Conservation (phyloP, 2,113 vertebrate genomes). For the Pelecanoides urinatrix region DNA sequence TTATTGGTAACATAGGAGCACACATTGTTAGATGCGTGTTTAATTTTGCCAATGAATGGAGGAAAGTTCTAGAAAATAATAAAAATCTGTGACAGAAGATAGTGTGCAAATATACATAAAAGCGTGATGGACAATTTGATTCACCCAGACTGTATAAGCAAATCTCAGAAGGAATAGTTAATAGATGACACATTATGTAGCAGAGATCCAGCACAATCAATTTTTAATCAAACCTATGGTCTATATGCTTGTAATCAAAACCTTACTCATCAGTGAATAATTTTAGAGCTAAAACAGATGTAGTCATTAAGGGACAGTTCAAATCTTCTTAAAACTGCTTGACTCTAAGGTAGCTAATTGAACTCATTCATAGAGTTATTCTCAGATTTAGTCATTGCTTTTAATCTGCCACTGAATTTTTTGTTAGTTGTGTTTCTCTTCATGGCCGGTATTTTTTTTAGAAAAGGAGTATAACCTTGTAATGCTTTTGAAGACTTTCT, state of each 20-base stretch:
- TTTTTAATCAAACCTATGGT: conserved; percentile 16
- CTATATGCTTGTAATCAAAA: conserved; percentile 21
- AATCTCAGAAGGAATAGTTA: background rate
- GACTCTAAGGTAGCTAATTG: background rate
- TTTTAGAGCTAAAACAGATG: conserved; percentile 27
- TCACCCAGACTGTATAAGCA: background rate
- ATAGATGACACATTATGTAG: background rate
- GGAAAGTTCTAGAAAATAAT: background rate
- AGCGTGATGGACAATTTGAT: background rate
- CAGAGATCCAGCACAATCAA: background rate
- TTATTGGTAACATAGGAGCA: background rate
- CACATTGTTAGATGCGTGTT: background rate
- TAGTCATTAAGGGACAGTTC: background rate
- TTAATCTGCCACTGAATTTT: background rate
- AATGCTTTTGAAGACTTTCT: background rate
- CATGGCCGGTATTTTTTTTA: rapidly evolving
- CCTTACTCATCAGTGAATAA: conserved; percentile 1
- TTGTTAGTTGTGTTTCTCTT: background rate
- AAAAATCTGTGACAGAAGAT: background rate
- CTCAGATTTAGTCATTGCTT: background rate
- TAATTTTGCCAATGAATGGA: background rate
- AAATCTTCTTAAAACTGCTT: conserved; percentile 6
- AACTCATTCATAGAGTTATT: conserved; percentile 8
- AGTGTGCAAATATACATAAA: background rate
- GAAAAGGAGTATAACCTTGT: background rate